Evolutionary conservation across 2,888 invertebrate species (phyloP).

Genomic region (Pollenia griseotomentosa): DNA sequence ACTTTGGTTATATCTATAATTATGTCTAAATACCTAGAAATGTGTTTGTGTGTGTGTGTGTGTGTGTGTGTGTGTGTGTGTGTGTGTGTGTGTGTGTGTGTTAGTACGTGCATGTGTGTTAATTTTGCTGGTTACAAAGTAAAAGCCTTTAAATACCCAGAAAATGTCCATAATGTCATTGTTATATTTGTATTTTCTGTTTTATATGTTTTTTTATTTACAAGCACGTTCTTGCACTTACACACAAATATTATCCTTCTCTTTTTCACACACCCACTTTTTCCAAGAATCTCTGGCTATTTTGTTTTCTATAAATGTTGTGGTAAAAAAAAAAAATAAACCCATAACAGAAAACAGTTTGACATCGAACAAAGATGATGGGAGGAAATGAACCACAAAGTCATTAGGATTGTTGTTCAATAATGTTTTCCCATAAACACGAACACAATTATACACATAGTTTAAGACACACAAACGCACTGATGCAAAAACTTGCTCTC

Average conservation of each 20-base stretch:
- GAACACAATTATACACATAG: background rate
- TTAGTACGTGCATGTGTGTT: constrained; percentile 16
- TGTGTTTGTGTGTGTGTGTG: background rate
- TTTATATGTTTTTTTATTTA: background rate
- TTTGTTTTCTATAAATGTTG: constrained; percentile 8
- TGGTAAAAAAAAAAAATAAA: constrained; percentile 50
- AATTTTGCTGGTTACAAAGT: constrained; percentile 32
- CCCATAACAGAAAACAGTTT: constrained; percentile 60
- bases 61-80: constrained; percentile 21
- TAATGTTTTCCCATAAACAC: constrained; percentile 38
- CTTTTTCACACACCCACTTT: too few relatives aligned
- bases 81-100: background rate
- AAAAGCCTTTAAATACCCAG: constrained; percentile 44
- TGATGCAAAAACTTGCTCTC: background rate
- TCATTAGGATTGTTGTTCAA: constrained; percentile 66
- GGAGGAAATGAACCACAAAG: constrained; percentile 54
- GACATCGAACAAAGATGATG: constrained; percentile 50
- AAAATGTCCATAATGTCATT: constrained; percentile 22
- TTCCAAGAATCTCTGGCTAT: background rate
- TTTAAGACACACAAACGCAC: background rate
- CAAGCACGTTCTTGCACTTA: background rate
- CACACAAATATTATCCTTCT: background rate
- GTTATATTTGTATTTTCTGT: background rate
- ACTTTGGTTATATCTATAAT: too few relatives aligned
- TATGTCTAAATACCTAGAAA: too few relatives aligned